Evolutionary conservation across 2,888 invertebrate species (phyloP).

Genomic region (Calameuta pallipes): DNA sequence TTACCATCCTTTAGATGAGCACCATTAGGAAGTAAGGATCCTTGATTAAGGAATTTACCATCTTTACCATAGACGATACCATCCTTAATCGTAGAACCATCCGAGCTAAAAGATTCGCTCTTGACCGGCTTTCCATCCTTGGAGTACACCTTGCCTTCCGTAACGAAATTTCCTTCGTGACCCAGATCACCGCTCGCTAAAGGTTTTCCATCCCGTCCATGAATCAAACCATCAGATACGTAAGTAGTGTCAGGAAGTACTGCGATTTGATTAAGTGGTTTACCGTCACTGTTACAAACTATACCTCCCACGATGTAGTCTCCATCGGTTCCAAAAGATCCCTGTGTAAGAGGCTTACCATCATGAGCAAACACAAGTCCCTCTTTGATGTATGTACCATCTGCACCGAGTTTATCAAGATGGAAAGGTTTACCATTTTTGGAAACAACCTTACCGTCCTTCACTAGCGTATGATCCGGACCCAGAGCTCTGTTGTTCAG

Average conservation of each 20-base stretch:
- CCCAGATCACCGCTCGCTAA: slow-evolving; percentile 54
- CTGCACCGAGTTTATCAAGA: slow-evolving; percentile 47
- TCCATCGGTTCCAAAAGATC: slow-evolving; percentile 54
- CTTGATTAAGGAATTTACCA: slow-evolving; percentile 55
- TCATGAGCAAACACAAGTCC: slow-evolving; percentile 54
- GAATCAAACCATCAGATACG: slow-evolving; percentile 54
- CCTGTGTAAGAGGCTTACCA: slow-evolving; percentile 56
- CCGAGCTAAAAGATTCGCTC: slow-evolving; percentile 57
- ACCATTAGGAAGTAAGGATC: slow-evolving; percentile 57
- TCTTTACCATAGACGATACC: slow-evolving; percentile 57
- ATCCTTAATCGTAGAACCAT: slow-evolving; percentile 57
- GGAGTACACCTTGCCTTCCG: slow-evolving; percentile 55
- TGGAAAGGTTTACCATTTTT: slow-evolving; percentile 57
- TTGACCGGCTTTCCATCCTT: slow-evolving; percentile 59
- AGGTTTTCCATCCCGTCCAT: slow-evolving; percentile 54
- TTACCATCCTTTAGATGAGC: slow-evolving; percentile 59
- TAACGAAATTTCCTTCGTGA: slow-evolving; percentile 51
- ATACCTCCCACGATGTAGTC: slow-evolving; percentile 58
- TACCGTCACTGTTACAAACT: slow-evolving; percentile 57
- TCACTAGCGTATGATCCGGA: slow-evolving; percentile 48
- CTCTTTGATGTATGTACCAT: slow-evolving; percentile 58
- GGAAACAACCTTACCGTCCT: slow-evolving; percentile 55
- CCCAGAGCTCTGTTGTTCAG: slow-evolving; percentile 50
- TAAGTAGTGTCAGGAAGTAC: slow-evolving; percentile 57
- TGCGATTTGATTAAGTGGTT: slow-evolving; percentile 51